Conservation (phyloP, 2,888 invertebrate genomes). For the Drosophila setosimentum region DNA sequence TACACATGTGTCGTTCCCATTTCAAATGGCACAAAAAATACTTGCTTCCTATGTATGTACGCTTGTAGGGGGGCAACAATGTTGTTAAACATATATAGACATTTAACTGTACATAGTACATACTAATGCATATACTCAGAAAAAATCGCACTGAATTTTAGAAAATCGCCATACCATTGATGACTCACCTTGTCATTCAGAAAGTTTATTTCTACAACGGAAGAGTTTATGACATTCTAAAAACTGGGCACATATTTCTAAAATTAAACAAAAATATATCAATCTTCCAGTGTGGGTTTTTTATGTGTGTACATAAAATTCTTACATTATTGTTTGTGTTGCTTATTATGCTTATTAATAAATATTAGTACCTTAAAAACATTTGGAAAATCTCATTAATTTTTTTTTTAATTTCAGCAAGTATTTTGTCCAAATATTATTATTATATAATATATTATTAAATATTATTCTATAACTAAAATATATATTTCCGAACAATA, state of each 20-base stretch:
- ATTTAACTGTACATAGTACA: neutral
- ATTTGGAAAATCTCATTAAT: neutral
- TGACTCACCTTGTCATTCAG: too few species aligned
- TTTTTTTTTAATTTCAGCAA: too few species aligned
- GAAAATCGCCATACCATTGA: neutral
- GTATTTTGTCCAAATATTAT: too few species aligned
- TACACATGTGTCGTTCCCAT: slow-evolving; percentile 37
- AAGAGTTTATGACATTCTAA: neutral
- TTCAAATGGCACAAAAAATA: slow-evolving; percentile 18
- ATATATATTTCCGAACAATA: neutral
- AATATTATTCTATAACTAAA: too few species aligned
- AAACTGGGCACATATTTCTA: neutral
- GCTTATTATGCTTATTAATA: too few species aligned
- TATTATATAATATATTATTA: too few species aligned
- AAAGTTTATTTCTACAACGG: neutral
- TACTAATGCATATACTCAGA: neutral
- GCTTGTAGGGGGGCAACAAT: neutral
- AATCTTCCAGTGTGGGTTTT: neutral
- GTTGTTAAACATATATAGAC: neutral
- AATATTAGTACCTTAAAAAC: neutral
- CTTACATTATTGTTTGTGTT: too few species aligned
- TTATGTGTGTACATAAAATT: neutral
- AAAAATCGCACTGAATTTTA: neutral
- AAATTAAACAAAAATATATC: neutral
- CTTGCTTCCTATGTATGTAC: slow-evolving; percentile 14